Evolutionary conservation across 2,797 vertebrate genomes (phyloP).

Genomic region (Catostomus latipinnis): DNA sequence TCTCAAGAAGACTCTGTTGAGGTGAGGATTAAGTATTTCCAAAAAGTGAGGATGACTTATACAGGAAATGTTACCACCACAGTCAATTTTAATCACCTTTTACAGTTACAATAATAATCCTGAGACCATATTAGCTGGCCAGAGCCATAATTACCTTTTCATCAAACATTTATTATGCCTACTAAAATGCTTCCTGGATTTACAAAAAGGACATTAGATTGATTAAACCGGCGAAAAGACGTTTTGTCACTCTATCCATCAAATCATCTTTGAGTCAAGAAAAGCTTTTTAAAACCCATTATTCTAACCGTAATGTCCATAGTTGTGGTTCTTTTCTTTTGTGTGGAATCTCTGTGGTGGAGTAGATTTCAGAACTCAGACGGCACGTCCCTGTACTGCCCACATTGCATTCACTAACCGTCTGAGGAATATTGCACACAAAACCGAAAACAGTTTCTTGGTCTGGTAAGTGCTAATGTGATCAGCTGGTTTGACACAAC

Average conservation of each 20-base stretch:
- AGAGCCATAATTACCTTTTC: conserved; percentile 33
- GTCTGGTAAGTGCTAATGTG: too few relatives aligned
- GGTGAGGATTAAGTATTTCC: conserved; percentile 71
- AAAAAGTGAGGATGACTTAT: neutral
- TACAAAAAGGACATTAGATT: conserved; percentile 26
- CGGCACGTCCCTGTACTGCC: too few relatives aligned
- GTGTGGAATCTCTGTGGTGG: conserved; percentile 6
- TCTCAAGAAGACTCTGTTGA: conserved; percentile 88
- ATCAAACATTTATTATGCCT: conserved; percentile 28
- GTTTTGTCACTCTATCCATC: conserved; percentile 11
- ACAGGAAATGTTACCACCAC: conserved; percentile 34
- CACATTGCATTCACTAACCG: too few relatives aligned
- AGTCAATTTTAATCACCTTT: conserved; percentile 9
- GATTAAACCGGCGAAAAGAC: conserved; percentile 15
- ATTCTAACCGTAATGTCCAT: neutral
- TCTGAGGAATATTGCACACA: too few relatives aligned
- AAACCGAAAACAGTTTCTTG: too few relatives aligned
- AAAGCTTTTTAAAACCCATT: neutral
- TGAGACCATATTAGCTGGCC: conserved; percentile 17
- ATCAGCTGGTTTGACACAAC: too few relatives aligned
- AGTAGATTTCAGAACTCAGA: neutral
- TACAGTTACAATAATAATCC: conserved; percentile 15
- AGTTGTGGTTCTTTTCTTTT: conserved; percentile 15
- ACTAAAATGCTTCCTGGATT: conserved; percentile 38
- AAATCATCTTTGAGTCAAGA: conserved; percentile 14